These are phyloP conservation scores for Caenorhabditis afra DNA, from an alignment of 2,888 invertebrate species.

Conservation along the genomic window DNA sequence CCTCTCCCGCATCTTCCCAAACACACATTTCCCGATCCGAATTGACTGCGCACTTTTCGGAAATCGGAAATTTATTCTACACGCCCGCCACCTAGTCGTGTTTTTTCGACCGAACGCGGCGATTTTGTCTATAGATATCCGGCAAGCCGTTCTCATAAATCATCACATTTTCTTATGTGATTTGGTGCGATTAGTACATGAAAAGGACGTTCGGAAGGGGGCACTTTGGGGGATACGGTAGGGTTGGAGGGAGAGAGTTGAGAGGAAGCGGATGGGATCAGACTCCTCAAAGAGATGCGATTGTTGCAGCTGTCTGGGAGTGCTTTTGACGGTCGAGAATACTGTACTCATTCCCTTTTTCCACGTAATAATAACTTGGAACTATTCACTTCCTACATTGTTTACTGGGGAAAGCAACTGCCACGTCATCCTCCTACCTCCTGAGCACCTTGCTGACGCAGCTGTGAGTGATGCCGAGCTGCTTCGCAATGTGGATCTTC, in stretches of 20 bases:
- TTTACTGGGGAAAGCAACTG: no score
- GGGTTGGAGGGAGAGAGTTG: background rate
- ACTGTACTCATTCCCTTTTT: no score
- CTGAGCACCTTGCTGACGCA: constrained; percentile 76
- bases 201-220: background rate
- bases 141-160: constrained; percentile 27
- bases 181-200: constrained; percentile 31
- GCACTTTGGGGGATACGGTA: constrained; percentile 9
- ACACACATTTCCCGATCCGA: background rate
- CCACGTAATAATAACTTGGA: no score
- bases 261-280: no score
- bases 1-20: background rate
- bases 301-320: no score
- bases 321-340: no score
- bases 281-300: no score
- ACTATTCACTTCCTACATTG: no score
- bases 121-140: constrained; percentile 38
- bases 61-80: constrained; percentile 21
- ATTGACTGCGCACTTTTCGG: background rate
- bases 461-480: constrained; percentile 75
- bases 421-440: constrained; percentile 56
- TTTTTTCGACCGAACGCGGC: constrained; percentile 10
- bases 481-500: constrained; percentile 75
- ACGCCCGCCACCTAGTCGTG: background rate
- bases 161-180: constrained; percentile 33